phyloP scores from a whole-genome alignment of 2,113 vertebrate genomes.

The Hypomesus transpacificus region DNA sequence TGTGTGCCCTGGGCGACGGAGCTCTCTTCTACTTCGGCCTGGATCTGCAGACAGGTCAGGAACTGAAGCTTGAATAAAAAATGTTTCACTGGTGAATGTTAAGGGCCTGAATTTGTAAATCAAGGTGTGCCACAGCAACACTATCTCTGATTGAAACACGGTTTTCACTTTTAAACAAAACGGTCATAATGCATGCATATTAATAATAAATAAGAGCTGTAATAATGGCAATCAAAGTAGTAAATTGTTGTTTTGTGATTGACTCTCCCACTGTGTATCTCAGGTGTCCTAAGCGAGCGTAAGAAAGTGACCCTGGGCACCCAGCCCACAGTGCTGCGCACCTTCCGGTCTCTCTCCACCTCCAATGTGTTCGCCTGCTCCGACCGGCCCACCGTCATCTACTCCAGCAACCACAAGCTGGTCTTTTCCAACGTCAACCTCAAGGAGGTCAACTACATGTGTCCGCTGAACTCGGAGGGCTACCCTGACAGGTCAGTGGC shows the following conservation, averaged over 20 bases:
- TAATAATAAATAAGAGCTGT: too few relatives aligned
- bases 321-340: constrained; percentile 93
- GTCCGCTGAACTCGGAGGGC: constrained; percentile 96
- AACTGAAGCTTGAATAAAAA: too few relatives aligned
- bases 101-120: too few relatives aligned
- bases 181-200: too few relatives aligned
- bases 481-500: constrained; percentile 90
- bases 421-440: constrained; percentile 99
- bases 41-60: constrained; percentile 78
- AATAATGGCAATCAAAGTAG: not conserved
- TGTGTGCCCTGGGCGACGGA: constrained; percentile 95
- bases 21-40: constrained; percentile 98
- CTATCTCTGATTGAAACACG: too few relatives aligned
- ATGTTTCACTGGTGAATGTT: too few relatives aligned
- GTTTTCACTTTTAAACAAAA: too few relatives aligned
- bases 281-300: constrained; percentile 88
- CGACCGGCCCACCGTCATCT: constrained; percentile 97
- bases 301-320: constrained; percentile 98
- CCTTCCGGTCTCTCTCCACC: constrained; percentile 94
- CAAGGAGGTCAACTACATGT: constrained; percentile 99
- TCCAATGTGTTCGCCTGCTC: constrained; percentile 99
- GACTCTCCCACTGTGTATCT: not conserved
- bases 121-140: too few relatives aligned
- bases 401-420: constrained; percentile 98
- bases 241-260: not conserved